Evolutionary conservation across 1,140 invertebrate genomes (phyloP).

Genomic region (Chelonus insularis): DNA sequence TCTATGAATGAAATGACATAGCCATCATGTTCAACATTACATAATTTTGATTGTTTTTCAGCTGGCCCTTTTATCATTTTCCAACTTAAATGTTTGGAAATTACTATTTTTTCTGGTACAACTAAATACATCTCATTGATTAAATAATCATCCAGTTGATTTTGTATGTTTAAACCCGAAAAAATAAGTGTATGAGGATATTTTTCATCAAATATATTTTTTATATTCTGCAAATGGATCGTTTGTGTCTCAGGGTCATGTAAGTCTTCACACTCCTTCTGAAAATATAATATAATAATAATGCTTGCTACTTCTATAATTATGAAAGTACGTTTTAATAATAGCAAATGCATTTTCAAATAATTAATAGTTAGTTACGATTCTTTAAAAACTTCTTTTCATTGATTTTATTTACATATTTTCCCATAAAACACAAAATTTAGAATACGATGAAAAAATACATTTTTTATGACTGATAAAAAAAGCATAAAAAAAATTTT

Average conservation of each 20-base stretch:
- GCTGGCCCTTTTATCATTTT: not conserved
- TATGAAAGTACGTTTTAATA: too few species aligned
- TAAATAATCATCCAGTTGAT: conserved; percentile 9
- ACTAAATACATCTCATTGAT: too few species aligned
- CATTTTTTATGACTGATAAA: too few species aligned
- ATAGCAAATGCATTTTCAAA: too few species aligned
- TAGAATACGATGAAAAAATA: too few species aligned
- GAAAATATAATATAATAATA: not conserved
- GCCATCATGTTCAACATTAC: conserved; percentile 9
- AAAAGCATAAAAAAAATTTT: too few species aligned
- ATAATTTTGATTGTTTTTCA: conserved; percentile 5
- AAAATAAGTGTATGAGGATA: conserved; percentile 10
- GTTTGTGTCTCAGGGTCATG: not conserved
- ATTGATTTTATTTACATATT: too few species aligned
- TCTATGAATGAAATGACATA: conserved; percentile 31
- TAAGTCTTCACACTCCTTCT: not conserved
- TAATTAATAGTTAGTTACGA: too few species aligned
- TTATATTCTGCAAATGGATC: not conserved
- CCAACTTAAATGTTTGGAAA: not conserved
- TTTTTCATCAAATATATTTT: not conserved
- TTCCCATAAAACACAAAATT: too few species aligned
- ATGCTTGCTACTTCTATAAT: too few species aligned
- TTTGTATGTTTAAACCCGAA: not conserved
- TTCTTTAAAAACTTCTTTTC: too few species aligned
- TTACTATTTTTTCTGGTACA: not conserved